These are phyloP conservation scores for Ochropacha duplaris DNA, from an alignment of 2,888 invertebrate species.

Conservation along the genomic window DNA sequence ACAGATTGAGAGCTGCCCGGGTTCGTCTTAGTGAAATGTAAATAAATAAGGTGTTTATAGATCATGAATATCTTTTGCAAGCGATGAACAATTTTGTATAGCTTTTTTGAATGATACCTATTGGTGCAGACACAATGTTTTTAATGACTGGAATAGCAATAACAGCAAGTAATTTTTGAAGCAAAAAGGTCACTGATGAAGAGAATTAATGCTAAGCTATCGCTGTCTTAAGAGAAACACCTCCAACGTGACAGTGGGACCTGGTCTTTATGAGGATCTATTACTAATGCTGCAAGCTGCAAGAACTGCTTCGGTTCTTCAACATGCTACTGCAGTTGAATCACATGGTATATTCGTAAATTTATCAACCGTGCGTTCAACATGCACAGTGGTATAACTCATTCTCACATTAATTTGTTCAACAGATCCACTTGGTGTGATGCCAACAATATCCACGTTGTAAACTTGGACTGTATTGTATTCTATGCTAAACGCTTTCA, in stretches of 20 bases:
- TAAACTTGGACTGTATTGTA: constrained; percentile 11
- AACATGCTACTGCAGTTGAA: background rate
- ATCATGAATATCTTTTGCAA: background rate
- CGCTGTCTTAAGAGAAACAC: background rate
- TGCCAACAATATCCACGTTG: constrained; percentile 12
- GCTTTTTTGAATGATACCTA: background rate
- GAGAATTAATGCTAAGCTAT: too few relatives aligned
- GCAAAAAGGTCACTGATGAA: too few relatives aligned
- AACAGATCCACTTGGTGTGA: constrained; percentile 13
- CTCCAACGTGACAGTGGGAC: background rate
- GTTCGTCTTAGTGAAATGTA: background rate
- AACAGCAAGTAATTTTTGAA: too few relatives aligned
- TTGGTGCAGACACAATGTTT: too few relatives aligned
- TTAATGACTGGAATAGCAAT: too few relatives aligned
- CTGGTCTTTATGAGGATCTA: background rate
- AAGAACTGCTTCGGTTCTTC: too few relatives aligned
- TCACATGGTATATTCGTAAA: background rate
- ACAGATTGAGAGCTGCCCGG: constrained; percentile 5
- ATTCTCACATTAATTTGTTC: constrained; percentile 17
- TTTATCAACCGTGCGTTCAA: background rate
- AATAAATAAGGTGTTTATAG: constrained; percentile 1
- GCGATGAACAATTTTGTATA: too few relatives aligned
- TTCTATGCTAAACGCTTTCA: constrained; percentile 15
- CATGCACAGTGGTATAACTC: constrained; percentile 1
- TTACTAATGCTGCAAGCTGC: background rate